Evolutionary conservation across 2,113 vertebrate species (phyloP).

Genomic region (Paramisgurnus dabryanus): DNA sequence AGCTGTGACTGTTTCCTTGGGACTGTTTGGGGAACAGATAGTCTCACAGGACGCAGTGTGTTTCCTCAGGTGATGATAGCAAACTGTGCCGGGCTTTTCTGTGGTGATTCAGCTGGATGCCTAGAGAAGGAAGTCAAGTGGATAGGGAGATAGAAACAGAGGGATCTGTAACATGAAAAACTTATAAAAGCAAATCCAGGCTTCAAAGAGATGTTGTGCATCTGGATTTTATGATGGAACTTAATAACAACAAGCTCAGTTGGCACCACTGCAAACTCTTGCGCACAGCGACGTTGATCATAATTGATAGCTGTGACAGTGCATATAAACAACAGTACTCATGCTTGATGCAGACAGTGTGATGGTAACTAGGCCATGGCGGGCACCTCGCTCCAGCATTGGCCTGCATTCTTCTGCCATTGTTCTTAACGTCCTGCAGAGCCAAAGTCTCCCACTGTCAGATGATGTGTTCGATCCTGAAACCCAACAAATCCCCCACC

Average conservation of each 20-base stretch:
- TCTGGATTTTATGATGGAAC: neutral
- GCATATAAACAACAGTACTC: constrained; percentile 16
- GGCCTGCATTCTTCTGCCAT: constrained; percentile 54
- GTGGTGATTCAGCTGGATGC: constrained; percentile 57
- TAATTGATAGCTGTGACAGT: constrained; percentile 8
- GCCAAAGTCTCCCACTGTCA: constrained; percentile 42
- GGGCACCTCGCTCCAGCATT: constrained; percentile 1
- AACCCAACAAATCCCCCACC: constrained; percentile 46
- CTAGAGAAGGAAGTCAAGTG: constrained; percentile 33
- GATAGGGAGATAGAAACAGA: constrained; percentile 10
- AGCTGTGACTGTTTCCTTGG: constrained; percentile 53
- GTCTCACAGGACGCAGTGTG: constrained; percentile 68
- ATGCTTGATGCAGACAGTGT: constrained; percentile 14
- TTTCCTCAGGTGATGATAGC: constrained; percentile 73
- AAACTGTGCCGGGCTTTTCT: constrained; percentile 53
- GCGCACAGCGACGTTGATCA: constrained; percentile 17
- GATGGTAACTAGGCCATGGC: constrained; percentile 22
- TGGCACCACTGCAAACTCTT: neutral
- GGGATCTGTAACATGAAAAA: constrained; percentile 31
- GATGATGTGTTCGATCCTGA: constrained; percentile 41
- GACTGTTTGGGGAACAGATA: constrained; percentile 64
- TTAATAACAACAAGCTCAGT: neutral
- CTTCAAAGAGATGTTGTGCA: constrained; percentile 4
- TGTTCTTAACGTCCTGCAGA: constrained; percentile 51
- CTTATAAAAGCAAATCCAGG: neutral